Conservation (phyloP, 2,113 vertebrate species). For the Phyllostomus discolor region DNA sequence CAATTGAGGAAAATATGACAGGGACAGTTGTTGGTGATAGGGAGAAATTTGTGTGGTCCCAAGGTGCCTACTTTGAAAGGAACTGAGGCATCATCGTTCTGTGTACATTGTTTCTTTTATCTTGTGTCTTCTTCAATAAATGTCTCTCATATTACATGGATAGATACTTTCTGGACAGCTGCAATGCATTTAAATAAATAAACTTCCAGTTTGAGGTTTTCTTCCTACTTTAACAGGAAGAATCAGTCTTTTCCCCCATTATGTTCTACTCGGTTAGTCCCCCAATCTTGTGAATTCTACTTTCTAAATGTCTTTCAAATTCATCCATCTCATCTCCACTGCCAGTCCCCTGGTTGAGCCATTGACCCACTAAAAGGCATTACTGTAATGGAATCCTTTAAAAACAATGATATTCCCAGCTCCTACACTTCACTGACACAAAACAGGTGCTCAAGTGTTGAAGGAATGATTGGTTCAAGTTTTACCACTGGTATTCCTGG, state of each 20-base stretch:
- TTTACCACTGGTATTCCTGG: not conserved
- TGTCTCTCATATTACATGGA: too few relatives aligned
- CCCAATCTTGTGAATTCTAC: not conserved
- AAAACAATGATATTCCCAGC: not conserved
- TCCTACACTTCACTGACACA: not conserved
- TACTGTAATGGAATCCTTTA: not conserved
- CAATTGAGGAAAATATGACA: too few relatives aligned
- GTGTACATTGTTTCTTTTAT: too few relatives aligned
- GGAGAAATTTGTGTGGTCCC: too few relatives aligned
- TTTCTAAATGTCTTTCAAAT: not conserved
- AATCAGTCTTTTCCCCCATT: not conserved
- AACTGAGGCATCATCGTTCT: too few relatives aligned
- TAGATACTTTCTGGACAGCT: too few relatives aligned
- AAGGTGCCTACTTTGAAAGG: too few relatives aligned
- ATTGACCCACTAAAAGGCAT: not conserved
- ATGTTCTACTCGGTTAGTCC: not conserved
- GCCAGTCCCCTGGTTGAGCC: not conserved
- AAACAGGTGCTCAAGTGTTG: not conserved
- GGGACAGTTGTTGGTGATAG: too few relatives aligned
- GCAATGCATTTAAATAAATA: not conserved
- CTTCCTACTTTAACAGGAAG: not conserved
- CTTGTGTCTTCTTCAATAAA: too few relatives aligned
- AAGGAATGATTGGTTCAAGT: not conserved
- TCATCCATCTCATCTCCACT: not conserved
- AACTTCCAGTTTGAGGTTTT: not conserved